Percentiles rank a stretch among this genome's conserved stretches.
These are phyloP conservation scores for Galerucella pusilla DNA, from an alignment of 2,888 invertebrate species.

Conservation along the genomic window DNA sequence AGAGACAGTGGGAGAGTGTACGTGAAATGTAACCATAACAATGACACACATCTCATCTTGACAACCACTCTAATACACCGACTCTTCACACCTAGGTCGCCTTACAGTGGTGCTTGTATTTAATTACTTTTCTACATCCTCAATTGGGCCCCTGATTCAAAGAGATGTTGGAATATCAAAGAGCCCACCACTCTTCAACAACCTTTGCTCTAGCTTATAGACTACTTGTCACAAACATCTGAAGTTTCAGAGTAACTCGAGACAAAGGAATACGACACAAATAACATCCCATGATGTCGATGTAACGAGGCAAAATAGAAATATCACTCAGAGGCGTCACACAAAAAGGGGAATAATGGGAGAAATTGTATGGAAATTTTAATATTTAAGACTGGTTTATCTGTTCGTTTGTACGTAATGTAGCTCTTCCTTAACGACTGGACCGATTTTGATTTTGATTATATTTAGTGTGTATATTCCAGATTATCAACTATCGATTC, in stretches of 20 bases:
- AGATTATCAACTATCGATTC: too few species aligned
- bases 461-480: too few species aligned
- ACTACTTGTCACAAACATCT: constrained; percentile 9
- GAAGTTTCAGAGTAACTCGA: constrained; percentile 5
- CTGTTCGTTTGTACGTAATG: too few species aligned
- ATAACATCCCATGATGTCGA: background rate
- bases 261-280: background rate
- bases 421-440: too few species aligned
- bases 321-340: background rate
- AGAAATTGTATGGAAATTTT: background rate
- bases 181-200: background rate
- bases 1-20: background rate
- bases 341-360: background rate
- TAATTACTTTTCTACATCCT: too few species aligned
- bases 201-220: background rate
- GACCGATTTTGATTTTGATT: too few species aligned
- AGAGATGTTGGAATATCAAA: background rate
- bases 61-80: background rate
- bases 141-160: background rate
- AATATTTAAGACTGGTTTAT: too few species aligned
- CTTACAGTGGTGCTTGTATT: background rate
- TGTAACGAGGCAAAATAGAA: background rate
- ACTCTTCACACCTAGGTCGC: background rate
- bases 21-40: background rate
- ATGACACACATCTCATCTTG: background rate